phyloP scores from a whole-genome alignment of 2,113 vertebrate species.

The Ondatra zibethicus region DNA sequence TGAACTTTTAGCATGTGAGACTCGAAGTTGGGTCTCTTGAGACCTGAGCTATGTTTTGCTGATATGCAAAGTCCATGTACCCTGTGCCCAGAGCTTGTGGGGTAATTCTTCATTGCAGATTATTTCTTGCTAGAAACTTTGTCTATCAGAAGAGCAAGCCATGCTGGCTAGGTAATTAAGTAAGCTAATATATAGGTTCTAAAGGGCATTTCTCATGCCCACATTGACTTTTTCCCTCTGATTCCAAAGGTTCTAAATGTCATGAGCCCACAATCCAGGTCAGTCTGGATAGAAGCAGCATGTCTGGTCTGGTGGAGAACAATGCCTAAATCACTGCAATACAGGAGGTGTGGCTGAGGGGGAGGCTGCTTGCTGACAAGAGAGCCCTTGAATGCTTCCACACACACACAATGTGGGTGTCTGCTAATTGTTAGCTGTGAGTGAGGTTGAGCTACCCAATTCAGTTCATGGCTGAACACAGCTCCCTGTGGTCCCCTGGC shows the following conservation, averaged over 20 bases:
- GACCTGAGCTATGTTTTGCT: background rate
- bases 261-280: slow-evolving; percentile 50
- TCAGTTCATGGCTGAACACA: background rate
- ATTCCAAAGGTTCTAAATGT: slow-evolving; percentile 56
- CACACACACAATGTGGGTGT: background rate
- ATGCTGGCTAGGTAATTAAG: slow-evolving; percentile 76
- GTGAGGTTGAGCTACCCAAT: background rate
- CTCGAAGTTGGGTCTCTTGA: background rate
- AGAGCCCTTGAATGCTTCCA: background rate
- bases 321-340: slow-evolving; percentile 30
- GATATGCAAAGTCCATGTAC: background rate
- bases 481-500: background rate
- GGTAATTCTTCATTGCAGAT: slow-evolving; percentile 29
- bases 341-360: slow-evolving; percentile 55
- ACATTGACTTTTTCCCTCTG: background rate
- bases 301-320: slow-evolving; percentile 12
- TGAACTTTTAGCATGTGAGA: background rate
- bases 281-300: slow-evolving; percentile 18
- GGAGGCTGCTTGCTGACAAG: slow-evolving; percentile 49
- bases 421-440: slow-evolving; percentile 60
- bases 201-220: slow-evolving; percentile 63
- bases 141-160: slow-evolving; percentile 76
- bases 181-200: slow-evolving; percentile 70
- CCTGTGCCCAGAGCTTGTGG: background rate
- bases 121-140: slow-evolving; percentile 72